A percentile compares a stretch with the other conserved stretches of the same genome.
phyloP scores from a whole-genome alignment of 2,113 vertebrate species.

The Eudyptes chrysolophus region DNA sequence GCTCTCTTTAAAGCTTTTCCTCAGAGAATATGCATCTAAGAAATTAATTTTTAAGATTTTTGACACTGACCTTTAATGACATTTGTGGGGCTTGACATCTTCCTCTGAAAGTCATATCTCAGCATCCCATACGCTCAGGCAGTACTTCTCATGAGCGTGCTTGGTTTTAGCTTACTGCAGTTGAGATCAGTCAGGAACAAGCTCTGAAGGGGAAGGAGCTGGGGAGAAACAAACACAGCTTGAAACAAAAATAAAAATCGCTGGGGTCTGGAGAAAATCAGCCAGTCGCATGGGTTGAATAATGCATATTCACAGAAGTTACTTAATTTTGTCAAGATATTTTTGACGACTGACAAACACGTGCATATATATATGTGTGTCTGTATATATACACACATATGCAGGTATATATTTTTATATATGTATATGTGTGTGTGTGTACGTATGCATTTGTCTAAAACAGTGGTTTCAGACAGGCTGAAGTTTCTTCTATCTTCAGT shows the following conservation, averaged over 20 bases:
- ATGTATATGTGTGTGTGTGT: not conserved
- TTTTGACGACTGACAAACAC: not conserved
- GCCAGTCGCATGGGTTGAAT: not conserved
- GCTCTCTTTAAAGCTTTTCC: not conserved
- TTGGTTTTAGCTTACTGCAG: not conserved
- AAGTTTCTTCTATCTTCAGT: not conserved
- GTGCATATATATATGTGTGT: rapidly evolving
- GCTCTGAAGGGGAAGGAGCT: not conserved
- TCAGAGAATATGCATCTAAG: not conserved
- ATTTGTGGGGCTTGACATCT: not conserved
- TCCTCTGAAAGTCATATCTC: not conserved
- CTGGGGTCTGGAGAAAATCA: not conserved
- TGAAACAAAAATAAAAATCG: not conserved
- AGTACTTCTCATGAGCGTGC: not conserved
- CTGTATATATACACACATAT: rapidly evolving
- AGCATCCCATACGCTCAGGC: rapidly evolving
- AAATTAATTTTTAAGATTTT: not conserved
- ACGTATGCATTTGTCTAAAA: not conserved
- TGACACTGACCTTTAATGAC: not conserved
- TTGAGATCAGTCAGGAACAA: not conserved
- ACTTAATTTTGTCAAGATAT: not conserved
- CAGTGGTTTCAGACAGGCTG: not conserved
- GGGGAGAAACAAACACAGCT: not conserved
- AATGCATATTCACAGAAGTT: not conserved
- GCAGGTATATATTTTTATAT: not conserved